Evolutionary conservation across 2,888 invertebrate genomes (phyloP), one percentile per base, ranked within the genome.

Genomic region (Sceliomorpha sp.): DNA sequence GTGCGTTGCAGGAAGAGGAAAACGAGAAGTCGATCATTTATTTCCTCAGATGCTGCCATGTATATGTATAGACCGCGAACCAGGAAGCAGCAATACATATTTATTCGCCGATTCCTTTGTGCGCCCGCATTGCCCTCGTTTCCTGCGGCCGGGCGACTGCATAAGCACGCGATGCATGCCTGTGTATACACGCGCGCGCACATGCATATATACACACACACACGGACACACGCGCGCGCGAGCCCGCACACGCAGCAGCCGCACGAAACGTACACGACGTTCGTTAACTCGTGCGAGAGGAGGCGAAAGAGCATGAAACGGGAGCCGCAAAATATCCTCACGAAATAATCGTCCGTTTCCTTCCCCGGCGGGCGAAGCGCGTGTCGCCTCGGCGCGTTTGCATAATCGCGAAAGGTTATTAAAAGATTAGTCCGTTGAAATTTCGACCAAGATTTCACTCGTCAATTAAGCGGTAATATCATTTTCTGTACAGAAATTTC

Each of bases 101-200:
- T 72, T 73, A 71, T 73, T 69, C 55, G 62, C 31, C 73, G 63
- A 66, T 55, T 47, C 67, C 66, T 66, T 70, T 70, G 59, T 58
- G 44, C 48, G 48, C 59, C 67, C 60, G 63, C 64, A 56, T 47
- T 55, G 62, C 63, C 53, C 56, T 58, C 55, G 63, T 68, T 70
- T 64, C 42, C 68, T 44, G 68, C 47, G 44, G 51, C 37, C 32
- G 44, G 51, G 42, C 32, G 39, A 64, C 37, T 48, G 58, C 53
- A 51, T 39, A 53, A 70, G 59, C 68, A 64, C 64, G 59, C 63
- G 59, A 63, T 63, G 44, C 55, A 2, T 17, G 36, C 12, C 55
- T 32, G 13, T 31, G 47, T 42, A 37, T 24, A 27, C 26, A 15
- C 20, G 10, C 37, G 40, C 47, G 37, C 6, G 45, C 20, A 26